A percentile compares a stretch with the other conserved stretches of the same genome.
Evolutionary conservation across 2,113 vertebrate species (phyloP).

Genomic region (Morone chrysops): DNA sequence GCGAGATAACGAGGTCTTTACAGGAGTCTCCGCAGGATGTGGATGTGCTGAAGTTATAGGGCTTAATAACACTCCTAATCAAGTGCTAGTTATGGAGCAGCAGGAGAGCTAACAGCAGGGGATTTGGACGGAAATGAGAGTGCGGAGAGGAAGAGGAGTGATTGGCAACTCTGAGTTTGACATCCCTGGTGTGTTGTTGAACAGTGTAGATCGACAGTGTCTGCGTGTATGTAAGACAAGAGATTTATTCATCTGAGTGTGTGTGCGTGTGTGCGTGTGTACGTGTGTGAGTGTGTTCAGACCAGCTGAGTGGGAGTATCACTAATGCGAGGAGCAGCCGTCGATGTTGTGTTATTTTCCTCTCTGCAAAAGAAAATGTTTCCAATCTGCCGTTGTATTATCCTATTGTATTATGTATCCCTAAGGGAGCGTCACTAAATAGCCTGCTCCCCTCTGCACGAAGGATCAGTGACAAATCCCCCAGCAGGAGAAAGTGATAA

Average conservation of each 20-base stretch:
- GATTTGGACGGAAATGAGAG: constrained; percentile 41
- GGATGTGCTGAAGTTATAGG: constrained; percentile 35
- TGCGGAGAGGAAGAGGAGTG: constrained; percentile 22
- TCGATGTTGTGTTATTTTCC: constrained; percentile 52
- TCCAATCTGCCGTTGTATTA: constrained; percentile 57
- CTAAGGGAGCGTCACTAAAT: constrained; percentile 70
- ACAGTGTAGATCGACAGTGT: neutral
- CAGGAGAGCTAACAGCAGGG: constrained; percentile 40
- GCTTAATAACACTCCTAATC: constrained; percentile 64
- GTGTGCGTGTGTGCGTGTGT: no score
- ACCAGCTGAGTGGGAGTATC: constrained; percentile 25
- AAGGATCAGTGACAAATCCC: constrained; percentile 77
- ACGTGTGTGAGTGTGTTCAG: neutral
- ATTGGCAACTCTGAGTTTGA: constrained; percentile 43
- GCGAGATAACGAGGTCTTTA: constrained; percentile 67
- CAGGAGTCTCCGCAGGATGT: constrained; percentile 44
- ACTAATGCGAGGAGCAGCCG: constrained; percentile 5
- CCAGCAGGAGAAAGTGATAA: constrained; percentile 70
- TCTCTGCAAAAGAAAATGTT: constrained; percentile 38
- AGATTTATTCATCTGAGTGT: constrained; percentile 22
- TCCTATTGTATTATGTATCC: constrained; percentile 58
- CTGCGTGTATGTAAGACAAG: constrained; percentile 9
- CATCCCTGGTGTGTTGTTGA: constrained; percentile 23
- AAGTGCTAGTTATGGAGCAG: constrained; percentile 55
- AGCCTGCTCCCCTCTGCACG: constrained; percentile 56